Evolutionary conservation across 2,797 vertebrate species (phyloP), one percentile per base, ranked within the genome.

Genomic region (Chloroceryle amazona): DNA sequence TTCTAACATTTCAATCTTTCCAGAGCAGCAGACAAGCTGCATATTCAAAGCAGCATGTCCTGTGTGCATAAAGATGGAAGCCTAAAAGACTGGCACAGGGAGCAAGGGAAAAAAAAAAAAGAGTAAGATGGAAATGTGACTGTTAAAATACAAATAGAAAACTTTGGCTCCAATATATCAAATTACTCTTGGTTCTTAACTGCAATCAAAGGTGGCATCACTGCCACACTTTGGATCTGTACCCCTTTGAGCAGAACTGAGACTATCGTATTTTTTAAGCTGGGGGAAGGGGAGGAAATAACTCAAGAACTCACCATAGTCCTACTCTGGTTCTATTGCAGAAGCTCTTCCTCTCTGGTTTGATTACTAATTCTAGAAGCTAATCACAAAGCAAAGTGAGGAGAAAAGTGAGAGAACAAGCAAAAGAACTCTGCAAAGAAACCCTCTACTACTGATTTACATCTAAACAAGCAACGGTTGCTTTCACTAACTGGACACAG

Each of bases 291-390:
- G 35, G 31, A 90, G 14, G 60, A 89, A 96, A 49, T 79, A 95
- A 89, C 51, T 89, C 44, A 72, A 55, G 58, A 94, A 72, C 80
- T 93, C 86, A 81, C 73, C 74, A 90, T 29, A 84, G 66, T 81
- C 74, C 67, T 84, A 84, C 83, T 81, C 81, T 89, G 76, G 31
- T 39, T 93, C 81, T 78, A 94, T 6, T 68, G 90, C 51, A 89
- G 81, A 68, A 95, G 75, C 39, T 86, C 68, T 75, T 96, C 89
- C 61, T 87, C 75, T 92, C 71, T 88, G 61, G 57, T 94, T 91
- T 96, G 91, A 85, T 89, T 86, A 92, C 81, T 92, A 94, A 87
- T 83, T 93, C 84, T 86, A 92, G 86, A 92, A 94, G 84, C 75
- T 93, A 94, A 92, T 92, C 84, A 85, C 67, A 90, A 93, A 89